Percentiles rank a stretch among this genome's conserved stretches.
Conservation (phyloP, 2,888 invertebrate genomes). For the Xestoiulus laeticollis region DNA sequence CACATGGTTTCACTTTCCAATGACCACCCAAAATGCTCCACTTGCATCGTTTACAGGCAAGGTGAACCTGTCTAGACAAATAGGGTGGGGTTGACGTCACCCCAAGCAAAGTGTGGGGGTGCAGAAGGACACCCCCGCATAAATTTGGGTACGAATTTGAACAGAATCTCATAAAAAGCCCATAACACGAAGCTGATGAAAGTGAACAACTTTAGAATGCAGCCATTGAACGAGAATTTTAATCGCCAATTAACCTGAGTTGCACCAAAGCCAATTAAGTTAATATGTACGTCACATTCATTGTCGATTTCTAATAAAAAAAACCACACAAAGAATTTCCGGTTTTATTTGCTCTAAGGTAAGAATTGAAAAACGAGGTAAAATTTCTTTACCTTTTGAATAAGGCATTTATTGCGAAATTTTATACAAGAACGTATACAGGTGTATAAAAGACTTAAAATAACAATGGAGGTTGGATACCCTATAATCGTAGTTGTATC, state of each 20-base stretch:
- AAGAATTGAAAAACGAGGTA: neutral
- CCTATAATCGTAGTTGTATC: neutral
- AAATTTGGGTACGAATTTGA: neutral
- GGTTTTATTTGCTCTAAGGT: neutral
- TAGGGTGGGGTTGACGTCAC: slow-evolving; percentile 5
- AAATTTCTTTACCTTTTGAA: neutral
- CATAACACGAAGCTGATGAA: neutral
- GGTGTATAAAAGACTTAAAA: neutral
- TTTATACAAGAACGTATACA: no score
- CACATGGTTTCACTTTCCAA: neutral
- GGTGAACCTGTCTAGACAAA: neutral
- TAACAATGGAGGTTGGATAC: slow-evolving; percentile 6
- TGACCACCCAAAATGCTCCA: neutral
- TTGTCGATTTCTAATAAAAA: neutral
- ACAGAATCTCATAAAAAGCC: neutral
- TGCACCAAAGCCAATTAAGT: neutral
- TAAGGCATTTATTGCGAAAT: neutral
- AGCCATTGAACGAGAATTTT: neutral
- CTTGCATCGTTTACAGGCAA: neutral
- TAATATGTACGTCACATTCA: no score
- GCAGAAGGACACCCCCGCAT: neutral
- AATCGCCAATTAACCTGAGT: neutral
- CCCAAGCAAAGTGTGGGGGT: neutral
- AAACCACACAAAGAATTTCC: neutral
- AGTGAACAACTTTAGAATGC: neutral